Base-by-base conservation (phyloP, 2,797 vertebrate species). In the Champsocephalus gunnari region DNA sequence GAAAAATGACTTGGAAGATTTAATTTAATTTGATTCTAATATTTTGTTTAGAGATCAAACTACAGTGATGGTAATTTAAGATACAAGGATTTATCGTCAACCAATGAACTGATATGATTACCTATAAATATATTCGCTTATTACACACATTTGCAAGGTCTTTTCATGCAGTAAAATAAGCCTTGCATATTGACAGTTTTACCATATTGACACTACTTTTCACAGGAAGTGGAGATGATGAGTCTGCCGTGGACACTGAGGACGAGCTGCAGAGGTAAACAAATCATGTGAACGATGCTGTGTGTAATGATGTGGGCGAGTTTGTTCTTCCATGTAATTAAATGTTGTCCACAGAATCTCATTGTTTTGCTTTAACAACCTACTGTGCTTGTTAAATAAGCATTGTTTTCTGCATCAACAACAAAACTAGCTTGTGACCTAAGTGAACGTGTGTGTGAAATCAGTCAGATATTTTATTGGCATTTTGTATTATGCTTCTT, bases 231-330 rank as follows among this genome's bases (percentile, higher is more conserved):
- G 92, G 86, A 4, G 92, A 90, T 0, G 94, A 95, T 1, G 95
- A 94, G 0, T 97, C 96, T 4, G 96, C 92, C 0, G 92, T 89
- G 77, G 97, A 98, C 91, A 97, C 97, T 0, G 97, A 97, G 66
- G 96, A 97, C 12, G 97, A 98, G 74, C 93, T 98, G 65, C 95
- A 95, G 83, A 96, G 96, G 97, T 97, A 90, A 90, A 79, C 59
- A 19, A 1, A 50, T 21, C 2, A 41, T 34, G 32, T 19, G 32
- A n/a, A 13, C 48, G 19, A 56, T 56, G 16, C 12, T 2, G 5
- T 54, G 56, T 34, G 43, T 43, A 3, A 47, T 63, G 19, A 80
- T 13, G 12, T 47, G 19, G 19, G 24, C 0, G 0, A 16, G 9
- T 64, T 51, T 51, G 3, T 17, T 74, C 10, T 16, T 12, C 17